Evolutionary conservation across 53 echinoderm and acorn worm species (phyloP).

Genomic region (Paracentrotus lividus): DNA sequence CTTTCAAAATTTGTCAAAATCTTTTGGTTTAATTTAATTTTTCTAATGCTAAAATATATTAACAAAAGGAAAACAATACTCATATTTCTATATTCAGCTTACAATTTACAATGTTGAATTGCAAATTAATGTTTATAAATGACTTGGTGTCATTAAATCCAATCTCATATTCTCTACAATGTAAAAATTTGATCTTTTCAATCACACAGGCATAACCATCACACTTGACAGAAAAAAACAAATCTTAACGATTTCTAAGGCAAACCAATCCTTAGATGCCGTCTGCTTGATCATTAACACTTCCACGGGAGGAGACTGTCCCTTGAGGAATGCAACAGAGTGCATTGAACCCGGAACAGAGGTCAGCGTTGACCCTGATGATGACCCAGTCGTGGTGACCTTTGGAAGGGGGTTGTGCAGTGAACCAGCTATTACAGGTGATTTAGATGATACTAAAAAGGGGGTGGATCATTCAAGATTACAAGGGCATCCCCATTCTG

Average conservation of each 20-base stretch:
- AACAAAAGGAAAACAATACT: too few species aligned
- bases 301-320: neutral
- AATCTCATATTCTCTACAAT: too few species aligned
- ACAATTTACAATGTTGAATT: too few species aligned
- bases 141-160: too few species aligned
- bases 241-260: neutral
- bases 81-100: too few species aligned
- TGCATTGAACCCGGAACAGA: neutral
- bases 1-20: too few species aligned
- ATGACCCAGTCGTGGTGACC: neutral
- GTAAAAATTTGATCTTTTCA: too few species aligned
- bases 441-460: neutral
- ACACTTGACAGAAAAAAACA: neutral
- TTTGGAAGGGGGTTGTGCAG: neutral
- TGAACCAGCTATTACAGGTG: neutral
- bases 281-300: neutral
- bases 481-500: too few species aligned
- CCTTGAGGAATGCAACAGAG: neutral
- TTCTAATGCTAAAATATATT: too few species aligned
- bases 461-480: too few species aligned
- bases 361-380: neutral
- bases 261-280: neutral
- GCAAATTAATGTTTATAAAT: too few species aligned
- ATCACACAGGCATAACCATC: neutral
- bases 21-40: too few species aligned